These are phyloP conservation scores for Clarias batrachus DNA, from an alignment of 2,113 vertebrate genomes.

Conservation along the genomic window DNA sequence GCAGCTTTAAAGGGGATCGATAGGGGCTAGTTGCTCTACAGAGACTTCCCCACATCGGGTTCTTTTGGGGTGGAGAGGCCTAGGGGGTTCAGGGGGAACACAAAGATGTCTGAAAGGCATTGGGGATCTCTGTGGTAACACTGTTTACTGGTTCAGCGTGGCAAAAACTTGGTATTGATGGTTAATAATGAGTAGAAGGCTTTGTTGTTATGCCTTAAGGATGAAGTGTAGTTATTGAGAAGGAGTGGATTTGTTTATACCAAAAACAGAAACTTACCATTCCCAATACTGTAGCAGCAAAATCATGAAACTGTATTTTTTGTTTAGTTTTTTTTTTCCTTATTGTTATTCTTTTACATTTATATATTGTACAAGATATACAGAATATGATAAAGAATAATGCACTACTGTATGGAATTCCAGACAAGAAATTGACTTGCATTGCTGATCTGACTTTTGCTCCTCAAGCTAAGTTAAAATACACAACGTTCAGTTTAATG, in stretches of 20 bases:
- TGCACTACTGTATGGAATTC: neutral
- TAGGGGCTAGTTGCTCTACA: constrained; percentile 71
- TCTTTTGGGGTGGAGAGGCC: constrained; percentile 32
- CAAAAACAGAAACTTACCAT: neutral
- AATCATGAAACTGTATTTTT: neutral
- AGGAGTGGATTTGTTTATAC: neutral
- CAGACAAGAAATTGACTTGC: neutral
- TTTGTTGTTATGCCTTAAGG: neutral
- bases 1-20: constrained; percentile 80
- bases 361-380: neutral
- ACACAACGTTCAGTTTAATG: neutral
- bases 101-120: constrained; percentile 10
- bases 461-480: neutral
- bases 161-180: constrained; percentile 1
- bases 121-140: constrained; percentile 10
- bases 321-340: neutral
- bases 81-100: constrained; percentile 34
- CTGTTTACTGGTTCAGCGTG: constrained; percentile 5
- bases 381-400: neutral
- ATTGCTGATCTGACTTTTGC: neutral
- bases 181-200: constrained; percentile 11
- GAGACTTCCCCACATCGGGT: constrained; percentile 58
- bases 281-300: neutral
- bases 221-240: neutral
- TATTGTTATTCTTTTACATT: neutral